Evolutionary conservation across 92 coral and sea anemone species (phyloP), one percentile per base, ranked within the genome.

Genomic region (Zoanthus gigantus): DNA sequence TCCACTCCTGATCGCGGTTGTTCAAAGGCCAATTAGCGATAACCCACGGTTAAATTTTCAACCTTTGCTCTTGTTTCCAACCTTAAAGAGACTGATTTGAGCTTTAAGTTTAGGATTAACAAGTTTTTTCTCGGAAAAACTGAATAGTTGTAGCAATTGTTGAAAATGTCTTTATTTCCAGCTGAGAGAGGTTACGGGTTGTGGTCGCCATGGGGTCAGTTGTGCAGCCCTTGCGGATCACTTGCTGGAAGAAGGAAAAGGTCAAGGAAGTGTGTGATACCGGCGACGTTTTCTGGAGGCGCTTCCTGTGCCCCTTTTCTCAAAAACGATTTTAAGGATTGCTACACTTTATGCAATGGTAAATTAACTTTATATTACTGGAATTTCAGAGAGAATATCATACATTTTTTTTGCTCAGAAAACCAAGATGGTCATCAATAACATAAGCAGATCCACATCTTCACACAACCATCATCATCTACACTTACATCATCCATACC

Each of bases 291-390:
- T 12, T 52, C 46, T 0, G 46, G 66, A 12, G 82, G 82, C 7
- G 60, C 82, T 0, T 48, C 79, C n/a, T 77, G 82, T 15, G 23
- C 13, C 14, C 17, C 66, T 29, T 31, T 66, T 0, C 23, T 54
- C 23, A 53, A 7, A 6, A 76, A 0, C 10, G 82, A 53, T 0
- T 29, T 4, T 12, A 13, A 77, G 47, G 52, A 37, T 23, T 77
- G 82, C 42, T 77, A 53, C 65, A 31, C 5, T n/a, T 54, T 54
- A 12, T 77, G 82, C 54, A 77, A 77, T n/a, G 82, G 82, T 77
- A 69, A 31, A 56, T 37, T 13, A 28, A 7, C 14, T 17, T 73
- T 46, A 73, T 48, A n/a, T 17, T 2, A 73, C 34, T 30, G 13
- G 9, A 14, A 10, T 34, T 14, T 17, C 3, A 15, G 8, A 10